A percentile compares a stretch with the other conserved stretches of the same genome.
phyloP scores from a whole-genome alignment of 2,113 vertebrate genomes.

The Proteles cristata region DNA sequence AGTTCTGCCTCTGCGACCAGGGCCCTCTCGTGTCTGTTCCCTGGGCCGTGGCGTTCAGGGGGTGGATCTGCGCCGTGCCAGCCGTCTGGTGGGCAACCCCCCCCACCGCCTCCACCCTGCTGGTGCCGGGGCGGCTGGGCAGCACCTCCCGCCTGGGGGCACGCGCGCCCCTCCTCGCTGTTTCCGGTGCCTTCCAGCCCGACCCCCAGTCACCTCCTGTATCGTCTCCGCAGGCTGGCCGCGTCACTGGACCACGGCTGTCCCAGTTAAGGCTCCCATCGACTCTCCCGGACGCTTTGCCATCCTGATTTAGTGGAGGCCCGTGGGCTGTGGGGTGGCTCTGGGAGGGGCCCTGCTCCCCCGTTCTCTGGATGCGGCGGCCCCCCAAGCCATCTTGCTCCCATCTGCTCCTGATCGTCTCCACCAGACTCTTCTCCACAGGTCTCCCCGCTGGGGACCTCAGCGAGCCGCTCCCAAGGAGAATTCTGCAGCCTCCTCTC shows the following conservation, averaged over 20 bases:
- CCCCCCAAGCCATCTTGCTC: background rate
- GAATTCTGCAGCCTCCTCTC: background rate
- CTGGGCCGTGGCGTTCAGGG: rapidly evolving
- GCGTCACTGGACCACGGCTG: background rate
- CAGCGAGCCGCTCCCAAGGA: background rate
- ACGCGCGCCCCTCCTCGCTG: rapidly evolving
- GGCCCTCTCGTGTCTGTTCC: rapidly evolving
- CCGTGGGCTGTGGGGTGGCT: background rate
- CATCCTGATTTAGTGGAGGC: background rate
- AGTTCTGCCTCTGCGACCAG: background rate
- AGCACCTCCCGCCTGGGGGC: background rate
- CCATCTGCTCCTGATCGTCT: background rate
- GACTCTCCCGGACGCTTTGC: background rate
- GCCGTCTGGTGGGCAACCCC: background rate
- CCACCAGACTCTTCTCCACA: background rate
- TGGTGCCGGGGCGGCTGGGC: rapidly evolving
- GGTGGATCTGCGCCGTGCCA: rapidly evolving
- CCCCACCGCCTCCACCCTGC: too few relatives aligned
- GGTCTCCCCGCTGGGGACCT: background rate
- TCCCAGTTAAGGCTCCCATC: background rate
- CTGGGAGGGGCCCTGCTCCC: background rate
- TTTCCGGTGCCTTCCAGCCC: background rate
- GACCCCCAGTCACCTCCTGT: background rate
- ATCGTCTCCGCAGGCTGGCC: background rate
- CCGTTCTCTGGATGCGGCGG: background rate